phyloP scores from a whole-genome alignment of 1,140 invertebrate species.

The Lepeophtheirus salmonis region DNA sequence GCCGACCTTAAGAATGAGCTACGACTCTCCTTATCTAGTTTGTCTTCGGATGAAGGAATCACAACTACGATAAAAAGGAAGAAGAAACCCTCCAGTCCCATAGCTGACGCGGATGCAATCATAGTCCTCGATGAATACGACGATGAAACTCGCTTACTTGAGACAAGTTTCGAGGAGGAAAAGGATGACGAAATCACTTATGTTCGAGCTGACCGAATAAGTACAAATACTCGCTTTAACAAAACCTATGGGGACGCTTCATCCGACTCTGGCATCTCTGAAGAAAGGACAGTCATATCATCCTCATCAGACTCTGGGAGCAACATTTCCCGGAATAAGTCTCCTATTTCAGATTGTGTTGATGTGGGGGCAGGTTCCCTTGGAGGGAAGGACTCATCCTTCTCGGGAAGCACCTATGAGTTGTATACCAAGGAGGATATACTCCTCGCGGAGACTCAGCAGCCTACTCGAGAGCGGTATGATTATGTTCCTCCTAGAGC shows the following conservation, averaged over 20 bases:
- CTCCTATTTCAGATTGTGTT: no score
- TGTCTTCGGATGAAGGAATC: not conserved
- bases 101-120: not conserved
- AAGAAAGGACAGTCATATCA: not conserved
- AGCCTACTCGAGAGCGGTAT: not conserved
- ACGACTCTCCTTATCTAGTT: not conserved
- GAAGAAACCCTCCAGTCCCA: not conserved
- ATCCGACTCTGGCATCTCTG: not conserved
- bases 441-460: not conserved
- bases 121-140: not conserved
- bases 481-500: not conserved
- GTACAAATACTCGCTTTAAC: no score
- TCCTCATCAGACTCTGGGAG: not conserved
- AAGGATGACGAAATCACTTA: not conserved
- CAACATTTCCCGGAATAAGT: not conserved
- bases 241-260: no score
- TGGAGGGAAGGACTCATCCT: not conserved
- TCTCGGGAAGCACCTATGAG: not conserved
- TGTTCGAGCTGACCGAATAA: no score
- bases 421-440: not conserved
- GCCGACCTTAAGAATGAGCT: slow-evolving; percentile 5
- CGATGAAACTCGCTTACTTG: not conserved
- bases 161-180: not conserved
- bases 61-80: not conserved
- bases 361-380: no score